These are phyloP conservation scores for Thamnaconus septentrionalis DNA, from an alignment of 2,113 vertebrate species.

Conservation along the genomic window DNA sequence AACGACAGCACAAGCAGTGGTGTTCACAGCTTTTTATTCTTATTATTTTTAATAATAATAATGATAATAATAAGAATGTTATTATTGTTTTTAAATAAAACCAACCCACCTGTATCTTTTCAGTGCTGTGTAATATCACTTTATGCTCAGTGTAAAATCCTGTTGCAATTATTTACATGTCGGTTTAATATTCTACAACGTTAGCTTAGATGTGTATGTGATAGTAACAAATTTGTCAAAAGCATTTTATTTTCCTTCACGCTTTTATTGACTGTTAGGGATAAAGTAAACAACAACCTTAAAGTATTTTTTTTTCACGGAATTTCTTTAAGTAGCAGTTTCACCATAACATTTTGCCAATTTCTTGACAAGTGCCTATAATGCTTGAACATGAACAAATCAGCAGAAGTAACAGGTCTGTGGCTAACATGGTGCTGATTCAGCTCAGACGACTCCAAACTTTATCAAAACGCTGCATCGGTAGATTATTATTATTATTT, in stretches of 20 bases:
- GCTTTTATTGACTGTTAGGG: slow-evolving; percentile 31
- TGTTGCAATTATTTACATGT: no score
- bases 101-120: slow-evolving; percentile 19
- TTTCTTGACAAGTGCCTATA: slow-evolving; percentile 74
- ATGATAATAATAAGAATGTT: not conserved
- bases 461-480: slow-evolving; percentile 7
- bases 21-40: not conserved
- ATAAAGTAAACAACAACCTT: not conserved
- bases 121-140: slow-evolving; percentile 37
- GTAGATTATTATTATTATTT: not conserved
- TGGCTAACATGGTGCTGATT: slow-evolving; percentile 55
- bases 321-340: slow-evolving; percentile 39
- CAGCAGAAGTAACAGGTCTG: slow-evolving; percentile 22
- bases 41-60: not conserved
- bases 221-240: not conserved
- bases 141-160: slow-evolving; percentile 14
- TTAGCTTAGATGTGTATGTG: slow-evolving; percentile 34
- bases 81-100: slow-evolving; percentile 22
- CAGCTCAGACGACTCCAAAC: slow-evolving; percentile 16
- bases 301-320: slow-evolving; percentile 29
- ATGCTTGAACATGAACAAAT: slow-evolving; percentile 66
- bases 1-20: slow-evolving; percentile 42
- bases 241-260: no score
- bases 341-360: slow-evolving; percentile 41
- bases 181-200: slow-evolving; percentile 18